A percentile compares a stretch with the other conserved stretches of the same genome.
These are phyloP conservation scores for Gymnoscopelus braueri DNA, from an alignment of 2,797 vertebrate species.

Conservation along the genomic window DNA sequence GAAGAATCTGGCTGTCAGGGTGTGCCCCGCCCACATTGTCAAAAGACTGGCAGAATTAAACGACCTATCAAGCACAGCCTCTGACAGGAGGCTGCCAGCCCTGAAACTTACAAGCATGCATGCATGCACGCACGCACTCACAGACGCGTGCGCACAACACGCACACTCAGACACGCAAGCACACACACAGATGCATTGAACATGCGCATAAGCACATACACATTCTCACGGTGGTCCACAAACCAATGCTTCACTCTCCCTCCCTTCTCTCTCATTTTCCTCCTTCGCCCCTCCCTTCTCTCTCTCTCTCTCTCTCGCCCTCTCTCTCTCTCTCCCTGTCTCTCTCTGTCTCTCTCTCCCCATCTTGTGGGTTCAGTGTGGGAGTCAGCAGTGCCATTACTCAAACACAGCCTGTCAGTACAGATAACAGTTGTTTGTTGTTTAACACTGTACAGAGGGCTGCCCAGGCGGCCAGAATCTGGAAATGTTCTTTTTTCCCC, in stretches of 20 bases:
- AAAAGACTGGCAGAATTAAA: conserved; percentile 64
- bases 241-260: conserved; percentile 11
- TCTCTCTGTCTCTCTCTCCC: conserved; percentile 8
- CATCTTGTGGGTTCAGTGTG: conserved; percentile 52
- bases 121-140: no score
- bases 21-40: conserved; percentile 51
- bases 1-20: conserved; percentile 69
- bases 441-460: conserved; percentile 64
- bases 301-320: conserved; percentile 14
- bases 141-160: neutral
- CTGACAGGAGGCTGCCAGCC: conserved; percentile 45
- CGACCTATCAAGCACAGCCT: conserved; percentile 39
- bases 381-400: conserved; percentile 65
- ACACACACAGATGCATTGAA: conserved; percentile 12
- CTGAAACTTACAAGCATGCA: conserved; percentile 22
- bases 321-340: neutral
- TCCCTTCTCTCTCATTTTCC: neutral
- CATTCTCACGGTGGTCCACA: conserved; percentile 10
- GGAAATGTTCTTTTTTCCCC: conserved; percentile 28
- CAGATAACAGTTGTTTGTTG: conserved; percentile 67
- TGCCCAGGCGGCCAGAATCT: conserved; percentile 49
- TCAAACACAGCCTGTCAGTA: conserved; percentile 69
- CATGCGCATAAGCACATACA: no score
- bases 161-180: conserved; percentile 1
- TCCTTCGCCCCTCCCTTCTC: neutral